phyloP scores from a whole-genome alignment of 2,797 vertebrate genomes.

The Nannoperca australis region DNA sequence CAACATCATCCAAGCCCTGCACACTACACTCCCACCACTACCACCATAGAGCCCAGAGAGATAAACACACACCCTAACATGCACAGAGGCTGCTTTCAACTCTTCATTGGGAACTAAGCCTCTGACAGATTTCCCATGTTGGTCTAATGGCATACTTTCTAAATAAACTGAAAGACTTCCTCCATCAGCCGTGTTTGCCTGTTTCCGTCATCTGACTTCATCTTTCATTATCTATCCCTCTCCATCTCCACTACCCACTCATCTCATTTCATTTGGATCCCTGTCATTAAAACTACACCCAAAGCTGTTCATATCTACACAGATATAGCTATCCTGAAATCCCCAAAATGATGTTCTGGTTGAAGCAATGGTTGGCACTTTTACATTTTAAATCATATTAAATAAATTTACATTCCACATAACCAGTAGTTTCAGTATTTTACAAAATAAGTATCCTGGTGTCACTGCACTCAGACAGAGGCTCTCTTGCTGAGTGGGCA shows the following conservation, averaged over 20 bases:
- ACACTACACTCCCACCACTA: not conserved
- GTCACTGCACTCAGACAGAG: conserved; percentile 24
- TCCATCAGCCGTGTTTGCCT: conserved; percentile 38
- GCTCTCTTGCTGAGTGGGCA: conserved; percentile 40
- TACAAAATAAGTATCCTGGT: conserved; percentile 16
- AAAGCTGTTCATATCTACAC: conserved; percentile 28
- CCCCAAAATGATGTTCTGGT: conserved; percentile 4
- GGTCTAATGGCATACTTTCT: conserved; percentile 44
- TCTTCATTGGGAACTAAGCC: conserved; percentile 38
- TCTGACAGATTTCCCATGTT: conserved; percentile 51
- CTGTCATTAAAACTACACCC: conserved; percentile 56
- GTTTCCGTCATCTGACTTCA: conserved; percentile 59
- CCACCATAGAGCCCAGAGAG: not conserved
- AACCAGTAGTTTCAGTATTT: conserved; percentile 14
- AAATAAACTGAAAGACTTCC: conserved; percentile 43
- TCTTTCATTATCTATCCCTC: conserved; percentile 54
- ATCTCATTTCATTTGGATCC: conserved; percentile 58
- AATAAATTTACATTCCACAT: conserved; percentile 21
- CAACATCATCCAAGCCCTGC: conserved; percentile 17
- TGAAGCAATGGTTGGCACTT: not conserved
- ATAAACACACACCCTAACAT: not conserved
- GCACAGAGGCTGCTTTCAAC: conserved; percentile 40
- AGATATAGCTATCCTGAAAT: conserved; percentile 10
- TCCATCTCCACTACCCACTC: conserved; percentile 44
- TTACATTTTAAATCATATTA: conserved; percentile 25